Conservation (phyloP, 2,888 invertebrate species). For the Oscheius sp. region DNA sequence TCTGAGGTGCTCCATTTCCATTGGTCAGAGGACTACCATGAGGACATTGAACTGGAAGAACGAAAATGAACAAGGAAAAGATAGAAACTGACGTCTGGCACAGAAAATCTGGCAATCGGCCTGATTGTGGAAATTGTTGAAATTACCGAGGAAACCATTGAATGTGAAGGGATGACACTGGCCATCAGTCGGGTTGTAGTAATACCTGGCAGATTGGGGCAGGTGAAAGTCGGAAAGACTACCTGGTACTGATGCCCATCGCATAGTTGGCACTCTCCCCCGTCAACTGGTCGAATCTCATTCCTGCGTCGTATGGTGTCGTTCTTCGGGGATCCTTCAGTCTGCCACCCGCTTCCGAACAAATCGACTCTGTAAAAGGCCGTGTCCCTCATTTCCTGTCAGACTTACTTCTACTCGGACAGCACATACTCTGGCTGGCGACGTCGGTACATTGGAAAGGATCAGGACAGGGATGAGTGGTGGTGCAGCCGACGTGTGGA, state of each 20-base stretch:
- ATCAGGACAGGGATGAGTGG: conserved; percentile 54
- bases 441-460: conserved; percentile 58
- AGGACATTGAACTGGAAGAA: conserved; percentile 51
- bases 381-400: neutral
- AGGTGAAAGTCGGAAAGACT: neutral
- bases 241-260: conserved; percentile 52
- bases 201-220: conserved; percentile 44
- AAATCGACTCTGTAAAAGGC: conserved; percentile 51
- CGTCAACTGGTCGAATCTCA: conserved; percentile 56
- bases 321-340: conserved; percentile 41
- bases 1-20: conserved; percentile 56
- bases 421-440: conserved; percentile 57
- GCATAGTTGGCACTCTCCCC: conserved; percentile 57
- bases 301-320: conserved; percentile 55
- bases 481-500: conserved; percentile 55
- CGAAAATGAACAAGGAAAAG: neutral
- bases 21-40: conserved; percentile 57
- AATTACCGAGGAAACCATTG: conserved; percentile 61
- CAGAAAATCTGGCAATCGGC: conserved; percentile 63
- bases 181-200: conserved; percentile 59
- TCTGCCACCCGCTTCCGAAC: conserved; percentile 53
- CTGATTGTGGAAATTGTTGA: conserved; percentile 62
- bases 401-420: conserved; percentile 54
- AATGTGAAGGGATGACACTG: conserved; percentile 62
- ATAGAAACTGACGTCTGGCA: conserved; percentile 48